Percentiles rank a stretch among this genome's conserved stretches.
These are phyloP conservation scores for Etheostoma perlongum DNA, from an alignment of 2,797 vertebrate species.

Conservation along the genomic window DNA sequence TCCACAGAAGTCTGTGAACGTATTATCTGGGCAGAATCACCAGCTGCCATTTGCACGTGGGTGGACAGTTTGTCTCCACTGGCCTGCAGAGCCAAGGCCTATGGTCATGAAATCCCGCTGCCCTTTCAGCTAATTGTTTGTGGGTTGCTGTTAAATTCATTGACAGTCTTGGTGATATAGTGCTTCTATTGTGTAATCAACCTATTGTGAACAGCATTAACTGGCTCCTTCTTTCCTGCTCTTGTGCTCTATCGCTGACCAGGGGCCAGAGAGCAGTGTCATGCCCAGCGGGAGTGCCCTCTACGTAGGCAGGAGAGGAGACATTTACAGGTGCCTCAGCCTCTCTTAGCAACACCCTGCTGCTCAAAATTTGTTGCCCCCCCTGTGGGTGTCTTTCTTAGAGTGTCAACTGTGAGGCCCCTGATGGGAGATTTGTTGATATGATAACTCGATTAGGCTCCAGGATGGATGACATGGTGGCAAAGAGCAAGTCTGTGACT, in stretches of 20 bases:
- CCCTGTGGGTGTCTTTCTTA: conserved; percentile 85
- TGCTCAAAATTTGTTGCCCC: conserved; percentile 94
- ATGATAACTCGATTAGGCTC: conserved; percentile 92
- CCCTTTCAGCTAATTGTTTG: conserved; percentile 88
- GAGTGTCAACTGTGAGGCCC: conserved; percentile 81
- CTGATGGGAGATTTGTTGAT: conserved; percentile 87
- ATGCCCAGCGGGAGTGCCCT: conserved; percentile 81
- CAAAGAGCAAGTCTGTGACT: conserved; percentile 65
- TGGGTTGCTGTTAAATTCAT: conserved; percentile 87
- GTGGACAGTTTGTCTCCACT: conserved; percentile 84
- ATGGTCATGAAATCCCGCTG: conserved; percentile 76
- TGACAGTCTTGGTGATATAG: conserved; percentile 88
- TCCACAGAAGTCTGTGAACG: conserved; percentile 68
- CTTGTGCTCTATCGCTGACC: conserved; percentile 71
- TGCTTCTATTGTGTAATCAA: conserved; percentile 82
- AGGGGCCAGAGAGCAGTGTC: conserved; percentile 72
- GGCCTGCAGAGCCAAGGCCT: conserved; percentile 69
- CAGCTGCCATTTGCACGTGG: conserved; percentile 86
- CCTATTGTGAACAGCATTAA: conserved; percentile 82
- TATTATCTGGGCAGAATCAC: conserved; percentile 76
- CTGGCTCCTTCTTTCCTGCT: conserved; percentile 76
- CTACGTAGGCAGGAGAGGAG: conserved; percentile 80
- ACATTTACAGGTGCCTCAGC: conserved; percentile 87
- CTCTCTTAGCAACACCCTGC: conserved; percentile 87
- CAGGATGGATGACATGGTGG: conserved; percentile 73